A percentile compares a stretch with the other conserved stretches of the same genome.
phyloP scores from a whole-genome alignment of 2,888 invertebrate genomes.

The Lathronympha strigana region DNA sequence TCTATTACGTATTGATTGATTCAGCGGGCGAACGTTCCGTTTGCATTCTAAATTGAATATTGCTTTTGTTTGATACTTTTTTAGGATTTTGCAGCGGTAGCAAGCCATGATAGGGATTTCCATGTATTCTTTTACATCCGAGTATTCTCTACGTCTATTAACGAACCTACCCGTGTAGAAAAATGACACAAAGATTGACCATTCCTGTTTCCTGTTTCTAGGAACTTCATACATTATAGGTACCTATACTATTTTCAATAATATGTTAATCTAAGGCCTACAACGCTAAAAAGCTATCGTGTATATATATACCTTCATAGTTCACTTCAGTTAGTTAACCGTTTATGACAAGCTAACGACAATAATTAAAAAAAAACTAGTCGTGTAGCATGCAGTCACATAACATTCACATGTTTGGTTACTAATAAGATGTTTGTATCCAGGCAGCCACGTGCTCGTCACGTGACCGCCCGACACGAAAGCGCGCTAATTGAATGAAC shows the following conservation, averaged over 20 bases:
- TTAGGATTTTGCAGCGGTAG: constrained; percentile 40
- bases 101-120: constrained; percentile 27
- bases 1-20: constrained; percentile 58
- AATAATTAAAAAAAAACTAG: neutral
- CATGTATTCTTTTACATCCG: constrained; percentile 9
- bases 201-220: neutral
- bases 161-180: constrained; percentile 1
- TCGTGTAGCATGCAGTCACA: too few relatives aligned
- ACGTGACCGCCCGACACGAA: constrained; percentile 56
- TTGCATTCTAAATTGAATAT: constrained; percentile 47
- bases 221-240: too few relatives aligned
- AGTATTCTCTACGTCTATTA: constrained; percentile 23
- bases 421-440: constrained; percentile 15
- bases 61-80: constrained; percentile 43
- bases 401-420: neutral
- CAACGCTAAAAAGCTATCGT: too few relatives aligned
- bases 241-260: too few relatives aligned
- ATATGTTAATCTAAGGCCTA: too few relatives aligned
- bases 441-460: constrained; percentile 52
- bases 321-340: too few relatives aligned
- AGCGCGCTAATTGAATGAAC: constrained; percentile 61
- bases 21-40: constrained; percentile 48
- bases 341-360: too few relatives aligned
- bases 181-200: neutral
- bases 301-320: too few relatives aligned